These are phyloP conservation scores for Silurus asotus DNA, from an alignment of 2,113 vertebrate genomes.

Conservation along the genomic window DNA sequence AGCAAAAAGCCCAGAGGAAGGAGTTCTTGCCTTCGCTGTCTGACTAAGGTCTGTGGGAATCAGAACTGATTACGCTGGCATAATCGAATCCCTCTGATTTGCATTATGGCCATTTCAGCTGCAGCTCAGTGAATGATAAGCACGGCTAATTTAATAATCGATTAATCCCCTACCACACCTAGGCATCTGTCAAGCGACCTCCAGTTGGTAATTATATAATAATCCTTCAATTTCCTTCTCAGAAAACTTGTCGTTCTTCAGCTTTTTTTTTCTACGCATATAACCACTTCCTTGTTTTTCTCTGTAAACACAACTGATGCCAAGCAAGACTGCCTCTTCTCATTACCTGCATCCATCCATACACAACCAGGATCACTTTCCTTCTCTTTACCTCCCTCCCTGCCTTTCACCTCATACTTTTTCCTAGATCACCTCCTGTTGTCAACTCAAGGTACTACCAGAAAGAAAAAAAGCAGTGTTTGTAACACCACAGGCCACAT, in stretches of 20 bases:
- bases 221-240: background rate
- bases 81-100: constrained; percentile 72
- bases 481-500: background rate
- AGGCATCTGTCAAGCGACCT: constrained; percentile 62
- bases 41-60: constrained; percentile 53
- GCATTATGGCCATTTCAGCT: constrained; percentile 64
- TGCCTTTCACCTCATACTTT: background rate
- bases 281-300: constrained; percentile 1
- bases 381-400: background rate
- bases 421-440: constrained; percentile 39
- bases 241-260: background rate
- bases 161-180: constrained; percentile 63
- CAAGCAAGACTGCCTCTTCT: background rate
- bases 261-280: background rate
- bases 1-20: background rate
- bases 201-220: constrained; percentile 52
- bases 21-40: constrained; percentile 26
- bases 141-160: constrained; percentile 71
- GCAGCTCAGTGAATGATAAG: constrained; percentile 66
- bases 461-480: background rate
- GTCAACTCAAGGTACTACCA: constrained; percentile 37
- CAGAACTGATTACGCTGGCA: constrained; percentile 66
- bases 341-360: background rate
- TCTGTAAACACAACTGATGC: constrained; percentile 8
- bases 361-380: background rate